Evolutionary conservation across 1,140 invertebrate species (phyloP).

Genomic region (Laupala kohalensis): DNA sequence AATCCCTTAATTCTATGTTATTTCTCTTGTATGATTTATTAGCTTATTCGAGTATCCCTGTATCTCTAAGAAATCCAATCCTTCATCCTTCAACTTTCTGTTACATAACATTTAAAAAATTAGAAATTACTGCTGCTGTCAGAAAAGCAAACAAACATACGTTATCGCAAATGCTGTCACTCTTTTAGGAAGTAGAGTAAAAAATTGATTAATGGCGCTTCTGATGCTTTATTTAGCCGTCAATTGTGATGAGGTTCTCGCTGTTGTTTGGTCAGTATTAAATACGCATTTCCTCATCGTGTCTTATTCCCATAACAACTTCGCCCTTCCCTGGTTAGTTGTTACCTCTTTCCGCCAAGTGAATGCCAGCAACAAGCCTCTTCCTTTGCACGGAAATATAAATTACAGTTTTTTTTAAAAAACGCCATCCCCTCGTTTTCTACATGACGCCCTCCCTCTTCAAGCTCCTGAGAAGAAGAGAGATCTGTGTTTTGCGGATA

Average conservation of each 20-base stretch:
- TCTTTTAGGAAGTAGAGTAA: no score
- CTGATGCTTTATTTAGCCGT: no score
- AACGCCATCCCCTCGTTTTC: neutral
- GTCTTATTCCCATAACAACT: neutral
- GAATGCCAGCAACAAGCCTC: neutral
- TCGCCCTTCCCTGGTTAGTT: neutral
- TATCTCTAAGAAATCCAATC: neutral
- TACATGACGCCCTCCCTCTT: neutral
- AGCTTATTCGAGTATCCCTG: neutral
- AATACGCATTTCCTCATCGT: neutral
- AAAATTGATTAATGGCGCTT: no score
- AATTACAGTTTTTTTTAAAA: neutral
- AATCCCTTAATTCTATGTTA: neutral
- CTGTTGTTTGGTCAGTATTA: neutral
- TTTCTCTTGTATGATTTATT: neutral
- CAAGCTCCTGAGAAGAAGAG: neutral
- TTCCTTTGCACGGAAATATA: neutral
- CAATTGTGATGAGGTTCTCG: neutral
- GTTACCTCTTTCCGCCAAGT: neutral
- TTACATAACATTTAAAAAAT: no score
- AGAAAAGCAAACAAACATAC: no score
- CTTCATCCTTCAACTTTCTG: neutral
- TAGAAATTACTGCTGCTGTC: no score
- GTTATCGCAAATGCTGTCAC: no score
- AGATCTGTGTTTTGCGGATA: neutral